phyloP scores from a whole-genome alignment of 2,797 vertebrate genomes.

The Cirrhinus molitorella region DNA sequence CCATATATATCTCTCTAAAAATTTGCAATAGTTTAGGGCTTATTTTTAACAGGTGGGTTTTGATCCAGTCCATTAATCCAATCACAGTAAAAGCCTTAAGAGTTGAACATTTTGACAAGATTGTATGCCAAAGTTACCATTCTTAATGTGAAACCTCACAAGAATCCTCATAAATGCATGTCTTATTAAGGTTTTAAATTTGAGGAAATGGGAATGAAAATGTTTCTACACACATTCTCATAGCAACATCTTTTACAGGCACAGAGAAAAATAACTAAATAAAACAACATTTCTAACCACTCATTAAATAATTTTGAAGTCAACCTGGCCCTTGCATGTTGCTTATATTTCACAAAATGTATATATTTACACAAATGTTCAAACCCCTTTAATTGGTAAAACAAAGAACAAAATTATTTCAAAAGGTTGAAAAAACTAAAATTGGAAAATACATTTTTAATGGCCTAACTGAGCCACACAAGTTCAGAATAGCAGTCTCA shows the following conservation, averaged over 20 bases:
- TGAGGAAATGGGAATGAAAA: not conserved
- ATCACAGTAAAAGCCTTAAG: not conserved
- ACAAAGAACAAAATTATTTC: conserved; percentile 64
- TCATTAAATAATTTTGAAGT: conserved; percentile 31
- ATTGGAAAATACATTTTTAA: not conserved
- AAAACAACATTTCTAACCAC: conserved; percentile 34
- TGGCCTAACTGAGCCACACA: not conserved
- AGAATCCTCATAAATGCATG: not conserved
- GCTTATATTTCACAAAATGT: conserved; percentile 33
- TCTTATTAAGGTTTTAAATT: not conserved
- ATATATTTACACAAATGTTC: conserved; percentile 63
- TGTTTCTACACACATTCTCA: not conserved
- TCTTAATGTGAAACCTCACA: not conserved
- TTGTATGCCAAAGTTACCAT: not conserved
- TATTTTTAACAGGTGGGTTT: not conserved
- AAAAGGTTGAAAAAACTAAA: conserved; percentile 58
- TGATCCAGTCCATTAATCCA: too few species aligned
- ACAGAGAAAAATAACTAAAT: conserved; percentile 68
- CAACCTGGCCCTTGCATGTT: not conserved
- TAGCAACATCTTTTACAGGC: conserved; percentile 38
- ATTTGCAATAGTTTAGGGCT: conserved; percentile 27
- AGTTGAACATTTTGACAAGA: not conserved
- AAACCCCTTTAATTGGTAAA: conserved; percentile 59
- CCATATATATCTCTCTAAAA: not conserved
- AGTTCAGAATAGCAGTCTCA: not conserved